Evolutionary conservation across 2,797 vertebrate species (phyloP).

Genomic region (Cichlasoma orientale): DNA sequence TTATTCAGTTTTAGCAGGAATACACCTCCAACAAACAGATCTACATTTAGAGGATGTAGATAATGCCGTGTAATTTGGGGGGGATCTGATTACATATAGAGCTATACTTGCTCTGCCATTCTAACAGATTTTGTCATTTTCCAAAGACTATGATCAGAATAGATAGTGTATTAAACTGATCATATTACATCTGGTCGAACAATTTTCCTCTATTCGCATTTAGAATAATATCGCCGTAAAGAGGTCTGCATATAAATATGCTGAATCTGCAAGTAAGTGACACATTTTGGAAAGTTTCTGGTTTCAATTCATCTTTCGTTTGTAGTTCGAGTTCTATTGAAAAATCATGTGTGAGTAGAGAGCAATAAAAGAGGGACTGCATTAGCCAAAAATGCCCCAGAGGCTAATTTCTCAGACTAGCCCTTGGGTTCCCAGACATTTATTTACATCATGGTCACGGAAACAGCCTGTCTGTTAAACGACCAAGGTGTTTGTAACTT

Average conservation of each 20-base stretch:
- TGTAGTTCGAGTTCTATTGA: neutral
- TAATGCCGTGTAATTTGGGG: neutral
- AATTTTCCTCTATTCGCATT: neutral
- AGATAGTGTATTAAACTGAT: neutral
- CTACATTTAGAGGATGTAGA: neutral
- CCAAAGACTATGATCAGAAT: neutral
- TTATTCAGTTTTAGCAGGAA: neutral
- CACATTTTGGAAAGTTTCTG: neutral
- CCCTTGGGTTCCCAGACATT: neutral
- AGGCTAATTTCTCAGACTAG: neutral
- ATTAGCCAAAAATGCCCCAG: neutral
- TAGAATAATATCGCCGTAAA: neutral
- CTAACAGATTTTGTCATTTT: neutral
- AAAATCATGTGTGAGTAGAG: neutral
- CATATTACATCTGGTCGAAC: neutral
- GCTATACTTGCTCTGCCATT: neutral
- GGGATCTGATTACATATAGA: neutral
- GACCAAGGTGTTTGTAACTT: neutral
- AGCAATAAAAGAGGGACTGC: neutral
- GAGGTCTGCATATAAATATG: neutral
- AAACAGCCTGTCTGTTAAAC: neutral
- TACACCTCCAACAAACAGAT: neutral
- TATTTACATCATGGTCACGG: neutral
- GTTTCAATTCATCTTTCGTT: neutral
- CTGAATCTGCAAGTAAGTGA: neutral